Percentiles rank a stretch among this genome's conserved stretches.
Evolutionary conservation across 53 echinoderm and acorn worm species (phyloP).

Genomic region (Stichopus horrens): DNA sequence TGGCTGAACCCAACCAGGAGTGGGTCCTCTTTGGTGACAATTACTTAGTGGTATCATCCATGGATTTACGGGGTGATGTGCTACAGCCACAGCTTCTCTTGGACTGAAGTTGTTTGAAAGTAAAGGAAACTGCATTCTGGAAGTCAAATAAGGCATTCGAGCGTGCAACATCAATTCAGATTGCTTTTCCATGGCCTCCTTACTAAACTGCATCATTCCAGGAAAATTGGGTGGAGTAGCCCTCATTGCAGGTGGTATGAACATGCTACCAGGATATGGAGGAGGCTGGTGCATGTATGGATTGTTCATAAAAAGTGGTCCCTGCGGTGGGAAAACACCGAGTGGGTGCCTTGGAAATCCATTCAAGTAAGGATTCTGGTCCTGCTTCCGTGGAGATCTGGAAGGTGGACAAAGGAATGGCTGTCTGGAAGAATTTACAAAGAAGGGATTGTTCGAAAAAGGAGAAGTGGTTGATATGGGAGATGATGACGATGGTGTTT

Average conservation of each 20-base stretch:
- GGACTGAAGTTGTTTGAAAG: conserved; percentile 33
- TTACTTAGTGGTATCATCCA: conserved; percentile 22
- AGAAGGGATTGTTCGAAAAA: conserved; percentile 7
- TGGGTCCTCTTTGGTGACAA: conserved; percentile 33
- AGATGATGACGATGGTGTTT: background rate
- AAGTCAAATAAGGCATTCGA: conserved; percentile 13
- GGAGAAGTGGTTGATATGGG: background rate
- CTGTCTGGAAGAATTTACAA: background rate
- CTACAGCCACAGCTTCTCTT: conserved; percentile 27
- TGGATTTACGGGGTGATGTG: conserved; percentile 10
- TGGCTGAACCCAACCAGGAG: conserved; percentile 43
- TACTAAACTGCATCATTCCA: conserved; percentile 1
- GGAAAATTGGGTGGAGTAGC: background rate
- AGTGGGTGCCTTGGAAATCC: conserved; percentile 22
- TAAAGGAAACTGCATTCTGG: conserved; percentile 26
- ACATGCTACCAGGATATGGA: conserved; percentile 8
- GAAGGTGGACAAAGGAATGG: background rate
- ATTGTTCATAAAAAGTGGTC: conserved; percentile 25
- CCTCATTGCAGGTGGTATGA: background rate
- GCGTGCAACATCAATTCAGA: background rate
- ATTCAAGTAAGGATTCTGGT: background rate
- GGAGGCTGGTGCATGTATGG: conserved; percentile 29
- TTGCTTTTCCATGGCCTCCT: conserved; percentile 18
- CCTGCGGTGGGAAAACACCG: background rate
- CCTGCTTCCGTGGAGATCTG: background rate